Base-by-base conservation (phyloP, 2,888 invertebrate genomes). In the Torymus aiolomorphi region DNA sequence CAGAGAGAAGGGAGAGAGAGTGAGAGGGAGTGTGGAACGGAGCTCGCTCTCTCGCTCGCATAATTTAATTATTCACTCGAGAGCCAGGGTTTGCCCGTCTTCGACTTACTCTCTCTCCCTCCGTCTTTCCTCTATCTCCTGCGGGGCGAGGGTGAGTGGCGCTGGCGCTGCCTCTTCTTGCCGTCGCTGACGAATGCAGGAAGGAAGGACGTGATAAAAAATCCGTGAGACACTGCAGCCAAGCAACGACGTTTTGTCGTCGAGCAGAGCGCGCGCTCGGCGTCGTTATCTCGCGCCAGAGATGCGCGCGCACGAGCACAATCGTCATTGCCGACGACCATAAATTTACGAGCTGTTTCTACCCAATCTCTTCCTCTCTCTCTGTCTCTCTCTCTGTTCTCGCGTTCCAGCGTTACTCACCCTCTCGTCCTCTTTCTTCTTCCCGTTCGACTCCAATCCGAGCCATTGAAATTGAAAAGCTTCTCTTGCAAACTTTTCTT, bases 161-260 rank as follows among this genome's bases (percentile, higher is more conserved):
- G 71, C 65, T 71, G 76, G 54, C 59, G 72, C 72, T 31, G 78
- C 65, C 80, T 65, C 75, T 78, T 78, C 78, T 81, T 81, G 72
- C 75, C 54, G 61, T 51, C 71, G 73, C 78, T 81, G 81, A 81
- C 81, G 81, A 81, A 81, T 81, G 81, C 81, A 81, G 78, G 81
- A 81, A 81, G 81, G 81, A 81, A 78, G 73, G 72, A 78, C 81
- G 76, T 71, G 81, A 81, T 81, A 81, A 78, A 81, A 81, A 81
- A 81, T 81, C 81, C 76, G 78, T 72, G 78, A 78, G 78, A 78
- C 73, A 78, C 65, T 77, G 75, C 70, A 71, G 67, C 66, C 80
- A 57, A 74, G 74, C 77, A 42, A 20, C 67, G 72, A 76, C 76
- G 76, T 75, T 71, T 66, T 70, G 61, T 70, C 79, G 79, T 59